phyloP scores from a whole-genome alignment of 2,113 vertebrate genomes.

The Bungarus multicinctus region DNA sequence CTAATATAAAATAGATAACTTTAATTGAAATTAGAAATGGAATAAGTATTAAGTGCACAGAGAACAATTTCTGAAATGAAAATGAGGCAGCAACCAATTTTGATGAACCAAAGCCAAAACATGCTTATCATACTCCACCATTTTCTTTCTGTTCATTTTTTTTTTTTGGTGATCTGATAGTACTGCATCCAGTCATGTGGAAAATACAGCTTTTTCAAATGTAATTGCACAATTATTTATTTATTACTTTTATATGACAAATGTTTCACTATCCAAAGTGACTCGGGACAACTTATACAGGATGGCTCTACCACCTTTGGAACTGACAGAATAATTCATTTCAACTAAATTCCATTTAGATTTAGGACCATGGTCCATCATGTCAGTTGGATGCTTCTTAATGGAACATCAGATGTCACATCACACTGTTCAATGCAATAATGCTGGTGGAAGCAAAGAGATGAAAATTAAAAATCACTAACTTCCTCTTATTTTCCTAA shows the following conservation, averaged over 20 bases:
- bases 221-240: constrained; percentile 7
- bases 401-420: too few species aligned
- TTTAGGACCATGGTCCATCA: background rate
- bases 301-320: background rate
- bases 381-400: background rate
- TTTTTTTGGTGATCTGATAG: background rate
- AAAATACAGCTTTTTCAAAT: background rate
- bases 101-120: background rate
- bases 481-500: background rate
- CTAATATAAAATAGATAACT: background rate
- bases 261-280: background rate
- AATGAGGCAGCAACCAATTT: background rate
- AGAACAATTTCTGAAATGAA: background rate
- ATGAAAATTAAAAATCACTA: background rate
- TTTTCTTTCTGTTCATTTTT: background rate
- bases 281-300: background rate
- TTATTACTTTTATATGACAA: background rate
- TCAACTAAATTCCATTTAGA: background rate
- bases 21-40: background rate
- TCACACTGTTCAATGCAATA: background rate
- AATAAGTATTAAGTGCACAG: background rate
- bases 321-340: background rate
- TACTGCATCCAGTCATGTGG: background rate
- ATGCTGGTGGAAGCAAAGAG: background rate
- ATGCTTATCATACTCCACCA: background rate